Evolutionary conservation across 2,113 vertebrate genomes (phyloP).

Genomic region (Pseudopodoces humilis): DNA sequence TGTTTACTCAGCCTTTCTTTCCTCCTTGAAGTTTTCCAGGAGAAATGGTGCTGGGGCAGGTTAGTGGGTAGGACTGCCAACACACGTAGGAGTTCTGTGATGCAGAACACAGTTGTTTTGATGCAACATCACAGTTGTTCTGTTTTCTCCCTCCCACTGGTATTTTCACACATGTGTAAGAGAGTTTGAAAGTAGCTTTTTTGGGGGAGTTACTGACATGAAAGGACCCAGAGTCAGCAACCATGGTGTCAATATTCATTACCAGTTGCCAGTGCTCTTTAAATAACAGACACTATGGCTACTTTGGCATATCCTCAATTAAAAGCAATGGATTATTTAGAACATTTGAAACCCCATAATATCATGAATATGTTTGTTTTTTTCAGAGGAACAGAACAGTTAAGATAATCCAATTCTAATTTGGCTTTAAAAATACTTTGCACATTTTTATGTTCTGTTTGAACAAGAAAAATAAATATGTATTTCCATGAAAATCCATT

Average conservation of each 20-base stretch:
- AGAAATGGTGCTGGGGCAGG: not conserved
- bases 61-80: not conserved
- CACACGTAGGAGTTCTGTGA: fast-evolving
- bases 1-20: not conserved
- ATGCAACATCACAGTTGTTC: not conserved
- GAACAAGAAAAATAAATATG: not conserved
- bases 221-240: not conserved
- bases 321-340: not conserved
- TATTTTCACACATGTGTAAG: not conserved
- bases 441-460: not conserved
- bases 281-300: not conserved
- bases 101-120: not conserved
- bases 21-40: not conserved
- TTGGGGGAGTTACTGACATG: not conserved
- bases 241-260: not conserved
- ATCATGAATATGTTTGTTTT: not conserved
- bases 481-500: conserved; percentile 22
- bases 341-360: not conserved
- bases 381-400: not conserved
- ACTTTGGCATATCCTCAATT: not conserved
- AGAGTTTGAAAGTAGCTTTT: conserved; percentile 24
- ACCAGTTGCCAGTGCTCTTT: not conserved
- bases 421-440: conserved; percentile 28
- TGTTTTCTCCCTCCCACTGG: not conserved
- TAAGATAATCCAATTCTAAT: conserved; percentile 1